phyloP scores from a whole-genome alignment of 2,113 vertebrate genomes.

The Oreotrochilus melanogaster region DNA sequence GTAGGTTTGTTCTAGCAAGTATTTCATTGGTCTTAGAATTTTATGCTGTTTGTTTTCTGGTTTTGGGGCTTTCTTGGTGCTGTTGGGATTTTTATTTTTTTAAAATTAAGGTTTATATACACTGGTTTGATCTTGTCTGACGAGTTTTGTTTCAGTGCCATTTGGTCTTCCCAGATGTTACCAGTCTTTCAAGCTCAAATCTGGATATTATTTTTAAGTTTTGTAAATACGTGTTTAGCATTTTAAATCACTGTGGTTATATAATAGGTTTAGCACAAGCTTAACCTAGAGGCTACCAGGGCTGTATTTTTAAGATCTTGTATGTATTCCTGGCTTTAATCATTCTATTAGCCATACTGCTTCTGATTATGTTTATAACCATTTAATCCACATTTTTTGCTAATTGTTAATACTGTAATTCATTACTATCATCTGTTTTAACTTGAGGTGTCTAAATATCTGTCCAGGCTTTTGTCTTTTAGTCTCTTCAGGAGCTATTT shows the following conservation, averaged over 20 bases:
- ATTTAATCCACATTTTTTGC: constrained; percentile 15
- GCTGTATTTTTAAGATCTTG: neutral
- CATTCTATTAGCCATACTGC: neutral
- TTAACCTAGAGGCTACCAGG: neutral
- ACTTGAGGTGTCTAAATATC: neutral
- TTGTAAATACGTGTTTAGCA: constrained; percentile 5
- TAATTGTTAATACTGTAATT: constrained; percentile 36
- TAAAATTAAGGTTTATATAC: neutral
- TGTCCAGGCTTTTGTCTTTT: neutral
- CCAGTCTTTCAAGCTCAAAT: neutral
- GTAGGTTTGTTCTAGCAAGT: neutral
- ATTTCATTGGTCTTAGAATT: neutral
- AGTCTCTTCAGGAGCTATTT: neutral
- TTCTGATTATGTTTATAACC: constrained; percentile 14
- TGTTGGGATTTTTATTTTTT: neutral
- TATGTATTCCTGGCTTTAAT: neutral
- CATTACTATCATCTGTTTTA: neutral
- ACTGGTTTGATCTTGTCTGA: neutral
- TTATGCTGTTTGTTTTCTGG: neutral
- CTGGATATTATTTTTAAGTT: neutral
- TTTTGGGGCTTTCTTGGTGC: neutral
- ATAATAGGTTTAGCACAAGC: constrained; percentile 35
- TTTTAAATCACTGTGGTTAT: constrained; percentile 36
- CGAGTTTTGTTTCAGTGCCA: constrained; percentile 10
- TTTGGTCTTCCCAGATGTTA: neutral